A percentile compares a stretch with the other conserved stretches of the same genome.
phyloP scores from a whole-genome alignment of 2,113 vertebrate species.

The Cygnus atratus region DNA sequence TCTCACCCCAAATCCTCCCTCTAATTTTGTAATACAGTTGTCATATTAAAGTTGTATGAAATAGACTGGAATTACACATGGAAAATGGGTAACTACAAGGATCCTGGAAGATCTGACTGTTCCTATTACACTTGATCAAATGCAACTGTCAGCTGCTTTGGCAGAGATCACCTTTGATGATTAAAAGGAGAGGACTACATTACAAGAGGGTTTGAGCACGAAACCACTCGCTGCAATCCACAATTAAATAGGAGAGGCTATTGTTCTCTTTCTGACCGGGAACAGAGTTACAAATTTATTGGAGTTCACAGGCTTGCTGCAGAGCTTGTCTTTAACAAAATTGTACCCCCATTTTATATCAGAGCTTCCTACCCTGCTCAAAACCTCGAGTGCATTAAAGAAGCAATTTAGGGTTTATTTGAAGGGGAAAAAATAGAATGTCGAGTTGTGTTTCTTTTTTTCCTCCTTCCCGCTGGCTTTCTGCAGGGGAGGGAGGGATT shows the following conservation, averaged over 20 bases:
- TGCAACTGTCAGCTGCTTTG: slow-evolving; percentile 44
- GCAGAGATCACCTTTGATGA: slow-evolving; percentile 65
- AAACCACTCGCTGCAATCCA: slow-evolving; percentile 42
- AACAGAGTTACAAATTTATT: slow-evolving; percentile 58
- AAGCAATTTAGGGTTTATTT: slow-evolving; percentile 72
- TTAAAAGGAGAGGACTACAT: slow-evolving; percentile 70
- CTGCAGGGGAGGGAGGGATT: slow-evolving; percentile 56
- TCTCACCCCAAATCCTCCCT: slow-evolving; percentile 35
- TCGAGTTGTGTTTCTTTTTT: slow-evolving; percentile 66
- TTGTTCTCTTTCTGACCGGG: slow-evolving; percentile 67
- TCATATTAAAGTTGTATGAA: slow-evolving; percentile 68
- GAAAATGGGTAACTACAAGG: slow-evolving; percentile 68
- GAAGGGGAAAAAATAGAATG: slow-evolving; percentile 64
- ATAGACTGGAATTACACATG: slow-evolving; percentile 65
- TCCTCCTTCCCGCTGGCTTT: slow-evolving; percentile 65
- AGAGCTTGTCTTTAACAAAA: slow-evolving; percentile 59
- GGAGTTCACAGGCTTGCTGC: slow-evolving; percentile 60
- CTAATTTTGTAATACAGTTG: slow-evolving; percentile 70
- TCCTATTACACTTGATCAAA: slow-evolving; percentile 67
- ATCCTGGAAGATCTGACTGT: slow-evolving; percentile 65
- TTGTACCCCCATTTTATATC: slow-evolving; percentile 52
- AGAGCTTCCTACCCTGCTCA: slow-evolving; percentile 44
- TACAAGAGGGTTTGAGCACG: slow-evolving; percentile 23
- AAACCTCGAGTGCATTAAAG: slow-evolving; percentile 66
- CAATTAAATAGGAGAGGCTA: slow-evolving; percentile 56